Evolutionary conservation across 2,888 invertebrate genomes (phyloP), one percentile per base, ranked within the genome.

Genomic region (Caenorhabditis macrosperma): DNA sequence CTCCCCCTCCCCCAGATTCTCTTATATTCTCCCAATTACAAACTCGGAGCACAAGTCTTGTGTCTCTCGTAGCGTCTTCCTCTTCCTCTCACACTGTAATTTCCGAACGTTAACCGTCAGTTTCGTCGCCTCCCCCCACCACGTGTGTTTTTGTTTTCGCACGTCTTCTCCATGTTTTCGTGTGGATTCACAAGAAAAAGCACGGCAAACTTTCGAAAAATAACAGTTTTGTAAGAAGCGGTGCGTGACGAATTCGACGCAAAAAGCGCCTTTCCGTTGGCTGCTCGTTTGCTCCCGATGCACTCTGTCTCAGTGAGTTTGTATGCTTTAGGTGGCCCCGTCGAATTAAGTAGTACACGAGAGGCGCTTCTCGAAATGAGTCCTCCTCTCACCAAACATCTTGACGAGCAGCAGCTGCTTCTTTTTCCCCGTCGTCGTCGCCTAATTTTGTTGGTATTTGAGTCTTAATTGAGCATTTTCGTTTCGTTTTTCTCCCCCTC

Each of bases 401-500:
- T 59, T 48, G 28, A 33, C 20, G 12, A 35, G 41, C 63, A 72
- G 48, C 55, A 64, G 71, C 46, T 44, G 15, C 52, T 44, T 50
- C 50, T 10, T 7, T 59, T 46, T 33, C 55, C 38, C 15, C 15
- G 3, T 38, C 15, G 10, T 38, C 38, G 1, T 50, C 30, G 20
- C n/a, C 50, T 54, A 52, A 55, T 61, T 26, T 46, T 54, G 61
- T 52, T 71, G 71, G 71, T 61, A 61, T 61, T 71, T 44, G 61
- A 55, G 61, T 54, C 61, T 61, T 71, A 72, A 72, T 72, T 72
- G 63, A 72, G 72, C 63, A 57, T 38, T 59, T 63, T 24, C 44
- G 50, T n/a, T 41, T 30, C 41, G 26, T 22, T 38, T 54, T 38
- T 20, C 26, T 17, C 20, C 22, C 44, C 33, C 26, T 17, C 20